A percentile compares a stretch with the other conserved stretches of the same genome.
These are phyloP conservation scores for Tipula confusa DNA, from an alignment of 2,888 invertebrate species.

Conservation along the genomic window DNA sequence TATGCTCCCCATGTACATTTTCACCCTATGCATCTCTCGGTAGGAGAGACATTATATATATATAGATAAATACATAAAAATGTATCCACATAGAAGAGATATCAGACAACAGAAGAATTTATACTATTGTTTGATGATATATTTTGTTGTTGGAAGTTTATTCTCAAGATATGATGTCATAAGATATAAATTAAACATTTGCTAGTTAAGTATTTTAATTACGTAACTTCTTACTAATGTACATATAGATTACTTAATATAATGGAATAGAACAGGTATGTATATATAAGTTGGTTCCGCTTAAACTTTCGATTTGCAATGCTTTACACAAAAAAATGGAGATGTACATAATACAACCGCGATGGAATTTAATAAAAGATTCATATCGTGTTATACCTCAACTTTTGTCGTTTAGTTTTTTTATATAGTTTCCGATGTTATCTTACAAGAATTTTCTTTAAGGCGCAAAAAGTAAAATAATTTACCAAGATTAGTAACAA, in stretches of 20 bases:
- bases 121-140: not conserved
- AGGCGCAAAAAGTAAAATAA: not conserved
- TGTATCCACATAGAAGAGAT: not conserved
- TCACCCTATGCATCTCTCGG: not conserved
- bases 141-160: not conserved
- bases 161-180: not conserved
- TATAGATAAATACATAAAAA: not conserved
- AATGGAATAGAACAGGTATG: no score
- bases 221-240: not conserved
- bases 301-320: not conserved
- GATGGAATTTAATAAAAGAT: not conserved
- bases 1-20: slow-evolving; percentile 9
- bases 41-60: not conserved
- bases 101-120: not conserved
- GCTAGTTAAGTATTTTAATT: not conserved
- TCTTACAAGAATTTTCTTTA: not conserved
- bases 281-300: not conserved
- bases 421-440: not conserved
- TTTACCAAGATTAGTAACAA: not conserved
- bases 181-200: not conserved
- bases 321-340: not conserved
- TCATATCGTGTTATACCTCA: not conserved
- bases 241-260: not conserved
- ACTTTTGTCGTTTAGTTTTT: not conserved
- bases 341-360: not conserved